Percentiles rank a stretch among this genome's conserved stretches.
phyloP scores from a whole-genome alignment of 37 sponge, comb jelly and placozoan genomes.

The Halichondria panicea region DNA sequence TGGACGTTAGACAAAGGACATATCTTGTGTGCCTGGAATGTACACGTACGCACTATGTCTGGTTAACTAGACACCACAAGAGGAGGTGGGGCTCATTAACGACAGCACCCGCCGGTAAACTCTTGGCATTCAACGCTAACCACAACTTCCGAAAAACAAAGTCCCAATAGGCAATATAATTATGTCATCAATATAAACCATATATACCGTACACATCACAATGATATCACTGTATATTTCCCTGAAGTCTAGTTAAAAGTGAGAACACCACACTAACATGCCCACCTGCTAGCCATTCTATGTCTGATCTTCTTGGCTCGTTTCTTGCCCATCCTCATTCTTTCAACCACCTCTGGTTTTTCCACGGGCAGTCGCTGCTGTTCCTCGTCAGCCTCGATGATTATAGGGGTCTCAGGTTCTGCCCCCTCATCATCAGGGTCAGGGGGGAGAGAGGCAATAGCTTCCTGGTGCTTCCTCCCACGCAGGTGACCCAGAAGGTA shows the following conservation, averaged over 20 bases:
- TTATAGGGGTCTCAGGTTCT: conserved; percentile 28
- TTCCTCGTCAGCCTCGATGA: conserved; percentile 52
- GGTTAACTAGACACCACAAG: too few species aligned
- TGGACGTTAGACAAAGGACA: too few species aligned
- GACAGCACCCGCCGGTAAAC: too few species aligned
- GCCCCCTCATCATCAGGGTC: background rate
- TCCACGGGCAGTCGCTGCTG: conserved; percentile 2
- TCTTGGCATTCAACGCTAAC: too few species aligned
- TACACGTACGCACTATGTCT: too few species aligned
- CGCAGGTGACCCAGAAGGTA: conserved; percentile 75
- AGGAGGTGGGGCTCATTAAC: too few species aligned
- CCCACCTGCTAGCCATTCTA: conserved; percentile 58
- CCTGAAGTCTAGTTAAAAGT: background rate
- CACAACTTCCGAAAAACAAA: too few species aligned
- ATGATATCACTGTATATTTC: background rate
- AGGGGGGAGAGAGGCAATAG: conserved; percentile 31
- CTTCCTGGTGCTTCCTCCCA: conserved; percentile 67
- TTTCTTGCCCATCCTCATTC: conserved; percentile 62
- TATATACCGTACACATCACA: background rate
- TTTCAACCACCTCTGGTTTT: conserved; percentile 29
- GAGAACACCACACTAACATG: background rate
- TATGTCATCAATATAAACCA: too few species aligned
- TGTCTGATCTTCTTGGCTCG: conserved; percentile 77
- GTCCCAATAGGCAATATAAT: too few species aligned
- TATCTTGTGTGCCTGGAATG: too few species aligned